Evolutionary conservation across 2,797 vertebrate species (phyloP).

Genomic region (Ataeniobius toweri): DNA sequence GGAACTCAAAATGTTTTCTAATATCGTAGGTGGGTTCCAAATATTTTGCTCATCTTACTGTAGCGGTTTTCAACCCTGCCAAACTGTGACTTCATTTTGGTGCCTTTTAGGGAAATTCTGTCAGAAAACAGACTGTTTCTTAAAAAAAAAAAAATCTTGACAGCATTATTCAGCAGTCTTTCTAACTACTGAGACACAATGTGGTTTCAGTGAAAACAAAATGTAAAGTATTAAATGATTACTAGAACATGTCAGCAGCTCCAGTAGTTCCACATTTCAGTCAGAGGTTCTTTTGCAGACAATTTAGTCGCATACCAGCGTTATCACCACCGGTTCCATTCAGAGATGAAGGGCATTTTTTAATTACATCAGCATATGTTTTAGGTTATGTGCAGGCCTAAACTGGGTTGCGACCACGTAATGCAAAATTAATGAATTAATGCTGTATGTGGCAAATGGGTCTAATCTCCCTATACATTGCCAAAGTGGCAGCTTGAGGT

Average conservation of each 20-base stretch:
- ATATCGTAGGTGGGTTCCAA: background rate
- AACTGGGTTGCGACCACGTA: background rate
- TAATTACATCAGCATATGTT: background rate
- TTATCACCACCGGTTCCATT: background rate
- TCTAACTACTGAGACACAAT: background rate
- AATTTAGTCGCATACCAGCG: background rate
- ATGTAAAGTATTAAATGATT: background rate
- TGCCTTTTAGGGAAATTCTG: background rate
- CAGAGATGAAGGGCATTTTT: background rate
- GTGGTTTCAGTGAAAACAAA: background rate
- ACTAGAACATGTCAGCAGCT: background rate
- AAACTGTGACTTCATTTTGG: background rate
- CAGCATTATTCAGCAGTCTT: background rate
- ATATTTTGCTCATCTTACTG: conserved; percentile 9
- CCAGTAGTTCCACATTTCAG: background rate
- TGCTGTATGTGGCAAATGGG: background rate
- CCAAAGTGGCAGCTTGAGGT: background rate
- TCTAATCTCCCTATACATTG: background rate
- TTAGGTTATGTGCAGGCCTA: background rate
- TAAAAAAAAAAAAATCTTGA: background rate
- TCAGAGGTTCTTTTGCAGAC: background rate
- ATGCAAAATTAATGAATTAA: background rate
- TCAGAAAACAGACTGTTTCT: background rate
- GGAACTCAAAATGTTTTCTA: background rate
- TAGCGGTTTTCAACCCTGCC: background rate